Percentiles rank a stretch among this genome's conserved stretches.
phyloP scores from a whole-genome alignment of 2,888 invertebrate genomes.

The Elmis aenea region DNA sequence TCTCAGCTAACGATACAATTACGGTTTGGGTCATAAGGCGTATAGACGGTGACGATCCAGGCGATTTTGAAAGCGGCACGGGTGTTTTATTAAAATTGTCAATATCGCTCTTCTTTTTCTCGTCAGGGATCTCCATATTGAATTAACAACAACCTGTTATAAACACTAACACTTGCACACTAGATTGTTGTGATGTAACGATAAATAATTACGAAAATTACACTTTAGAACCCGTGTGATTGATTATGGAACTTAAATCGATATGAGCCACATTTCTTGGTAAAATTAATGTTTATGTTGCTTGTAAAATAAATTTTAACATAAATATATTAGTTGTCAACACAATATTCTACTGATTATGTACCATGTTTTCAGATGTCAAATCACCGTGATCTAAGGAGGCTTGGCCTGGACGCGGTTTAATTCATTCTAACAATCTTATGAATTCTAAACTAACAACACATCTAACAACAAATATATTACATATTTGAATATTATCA shows the following conservation, averaged over 20 bases:
- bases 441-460: no score
- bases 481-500: no score
- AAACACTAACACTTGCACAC: constrained; percentile 2
- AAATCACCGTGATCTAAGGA: constrained; percentile 31
- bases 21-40: constrained; percentile 45
- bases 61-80: constrained; percentile 43
- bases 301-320: no score
- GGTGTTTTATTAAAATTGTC: constrained; percentile 43
- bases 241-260: no score
- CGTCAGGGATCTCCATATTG: constrained; percentile 27
- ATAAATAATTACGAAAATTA: constrained; percentile 8
- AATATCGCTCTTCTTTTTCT: constrained; percentile 16
- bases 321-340: no score
- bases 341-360: no score
- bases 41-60: constrained; percentile 41
- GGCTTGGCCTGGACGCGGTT: constrained; percentile 30
- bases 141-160: constrained; percentile 3
- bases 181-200: neutral
- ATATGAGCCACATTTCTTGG: no score
- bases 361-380: constrained; percentile 36
- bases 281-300: no score
- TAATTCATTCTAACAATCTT: constrained; percentile 25
- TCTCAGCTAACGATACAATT: constrained; percentile 46
- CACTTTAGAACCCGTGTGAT: no score
- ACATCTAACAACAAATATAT: constrained; percentile 2